Evolutionary conservation across 1,140 invertebrate genomes (phyloP).

Genomic region (Caerostris darwini): DNA sequence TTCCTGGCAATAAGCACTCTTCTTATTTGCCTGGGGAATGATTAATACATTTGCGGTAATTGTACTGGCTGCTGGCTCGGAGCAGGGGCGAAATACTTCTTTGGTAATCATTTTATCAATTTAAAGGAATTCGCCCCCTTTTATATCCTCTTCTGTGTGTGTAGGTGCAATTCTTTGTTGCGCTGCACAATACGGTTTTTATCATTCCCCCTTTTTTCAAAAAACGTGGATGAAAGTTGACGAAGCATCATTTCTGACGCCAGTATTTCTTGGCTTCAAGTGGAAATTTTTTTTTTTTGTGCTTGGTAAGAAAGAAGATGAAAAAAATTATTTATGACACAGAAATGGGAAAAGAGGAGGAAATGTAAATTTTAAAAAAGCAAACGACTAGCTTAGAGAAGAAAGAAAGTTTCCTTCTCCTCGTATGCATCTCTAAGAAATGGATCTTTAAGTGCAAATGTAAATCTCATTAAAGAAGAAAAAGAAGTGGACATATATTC

Average conservation of each 20-base stretch:
- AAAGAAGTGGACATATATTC: background rate
- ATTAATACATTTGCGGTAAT: constrained; percentile 33
- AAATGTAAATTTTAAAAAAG: no score
- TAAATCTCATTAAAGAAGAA: background rate
- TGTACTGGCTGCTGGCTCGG: background rate
- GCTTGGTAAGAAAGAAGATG: background rate
- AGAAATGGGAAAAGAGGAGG: no score
- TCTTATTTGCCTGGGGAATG: background rate
- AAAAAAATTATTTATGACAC: background rate
- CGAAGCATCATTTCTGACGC: constrained; percentile 34
- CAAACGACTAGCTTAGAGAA: no score
- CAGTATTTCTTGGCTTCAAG: constrained; percentile 39
- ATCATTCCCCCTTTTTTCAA: background rate
- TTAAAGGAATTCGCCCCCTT: background rate
- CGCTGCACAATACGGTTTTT: constrained; percentile 15
- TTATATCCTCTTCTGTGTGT: background rate
- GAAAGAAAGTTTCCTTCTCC: no score
- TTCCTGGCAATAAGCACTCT: background rate
- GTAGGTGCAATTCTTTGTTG: constrained; percentile 3
- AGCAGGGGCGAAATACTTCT: background rate
- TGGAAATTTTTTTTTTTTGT: constrained; percentile 54
- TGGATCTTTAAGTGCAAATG: background rate
- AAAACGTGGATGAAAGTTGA: constrained; percentile 8
- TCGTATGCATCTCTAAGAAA: no score
- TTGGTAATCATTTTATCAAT: constrained; percentile 32